phyloP scores from a whole-genome alignment of 2,797 vertebrate species.

The Danionella dracula region DNA sequence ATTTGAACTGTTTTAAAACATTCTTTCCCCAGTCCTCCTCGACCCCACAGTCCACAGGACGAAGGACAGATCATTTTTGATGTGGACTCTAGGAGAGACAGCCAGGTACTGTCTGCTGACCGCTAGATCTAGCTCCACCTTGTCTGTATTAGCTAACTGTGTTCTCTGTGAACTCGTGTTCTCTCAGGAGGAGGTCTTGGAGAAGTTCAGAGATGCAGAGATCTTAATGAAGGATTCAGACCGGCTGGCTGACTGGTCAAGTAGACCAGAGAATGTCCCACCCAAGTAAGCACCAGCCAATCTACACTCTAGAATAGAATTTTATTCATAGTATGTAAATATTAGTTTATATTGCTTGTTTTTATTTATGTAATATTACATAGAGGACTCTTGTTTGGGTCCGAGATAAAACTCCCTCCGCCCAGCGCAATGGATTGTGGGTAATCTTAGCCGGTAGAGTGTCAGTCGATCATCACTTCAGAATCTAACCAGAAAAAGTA shows the following conservation, averaged over 20 bases:
- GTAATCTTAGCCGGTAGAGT: too few species aligned
- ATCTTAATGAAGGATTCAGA: conserved; percentile 88
- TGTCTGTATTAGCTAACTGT: background rate
- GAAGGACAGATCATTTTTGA: conserved; percentile 96
- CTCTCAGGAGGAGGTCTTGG: conserved; percentile 75
- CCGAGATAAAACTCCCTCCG: too few species aligned
- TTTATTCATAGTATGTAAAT: too few species aligned
- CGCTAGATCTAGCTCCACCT: background rate
- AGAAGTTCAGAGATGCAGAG: conserved; percentile 88
- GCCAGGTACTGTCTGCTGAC: conserved; percentile 58
- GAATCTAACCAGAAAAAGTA: too few species aligned
- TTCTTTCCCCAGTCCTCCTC: conserved; percentile 63
- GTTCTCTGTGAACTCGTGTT: background rate
- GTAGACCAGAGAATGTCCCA: conserved; percentile 94
- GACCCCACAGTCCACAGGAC: conserved; percentile 87
- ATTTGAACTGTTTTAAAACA: too few species aligned
- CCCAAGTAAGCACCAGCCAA: conserved; percentile 76
- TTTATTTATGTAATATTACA: too few species aligned
- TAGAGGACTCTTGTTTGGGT: too few species aligned
- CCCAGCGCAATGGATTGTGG: too few species aligned
- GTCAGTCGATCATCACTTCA: too few species aligned
- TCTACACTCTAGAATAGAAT: too few species aligned
- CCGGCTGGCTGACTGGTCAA: conserved; percentile 97
- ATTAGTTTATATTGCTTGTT: too few species aligned
- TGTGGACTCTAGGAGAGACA: conserved; percentile 85